Percentiles rank a stretch among this genome's conserved stretches.
Conservation (phyloP, 2,888 invertebrate species). For the Euplexia lucipara region DNA sequence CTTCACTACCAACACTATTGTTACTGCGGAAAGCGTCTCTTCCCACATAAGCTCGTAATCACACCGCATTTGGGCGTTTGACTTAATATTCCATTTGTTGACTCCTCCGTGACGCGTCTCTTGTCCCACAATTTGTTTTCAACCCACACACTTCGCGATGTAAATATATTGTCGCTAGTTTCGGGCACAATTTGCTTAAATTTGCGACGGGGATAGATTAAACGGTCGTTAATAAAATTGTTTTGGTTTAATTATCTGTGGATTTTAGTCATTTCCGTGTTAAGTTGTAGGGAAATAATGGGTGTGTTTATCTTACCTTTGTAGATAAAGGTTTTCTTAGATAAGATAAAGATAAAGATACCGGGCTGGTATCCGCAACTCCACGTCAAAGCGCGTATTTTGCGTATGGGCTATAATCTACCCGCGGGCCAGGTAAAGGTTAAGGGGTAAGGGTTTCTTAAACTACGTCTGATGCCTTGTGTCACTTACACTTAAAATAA, state of each 20-base stretch:
- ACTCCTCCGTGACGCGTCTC: conserved; percentile 14
- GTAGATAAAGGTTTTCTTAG: neutral
- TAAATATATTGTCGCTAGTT: conserved; percentile 64
- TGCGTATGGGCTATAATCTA: no score
- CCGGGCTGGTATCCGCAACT: no score
- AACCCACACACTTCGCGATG: conserved; percentile 60
- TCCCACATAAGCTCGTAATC: no score
- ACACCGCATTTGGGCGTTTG: no score
- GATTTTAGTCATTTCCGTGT: conserved; percentile 36
- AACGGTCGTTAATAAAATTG: conserved; percentile 57
- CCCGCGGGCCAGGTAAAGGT: no score
- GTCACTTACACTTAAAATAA: no score
- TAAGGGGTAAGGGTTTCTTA: no score
- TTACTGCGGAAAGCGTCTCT: no score
- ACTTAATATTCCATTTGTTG: conserved; percentile 11
- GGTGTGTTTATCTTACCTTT: conserved; percentile 25
- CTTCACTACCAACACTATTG: no score
- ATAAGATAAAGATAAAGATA: no score
- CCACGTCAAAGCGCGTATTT: no score
- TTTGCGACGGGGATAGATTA: conserved; percentile 56
- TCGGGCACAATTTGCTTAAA: conserved; percentile 56
- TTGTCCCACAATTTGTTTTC: conserved; percentile 60
- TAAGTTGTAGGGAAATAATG: conserved; percentile 32
- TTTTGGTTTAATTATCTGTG: conserved; percentile 49
- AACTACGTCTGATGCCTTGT: no score